Base-by-base conservation (phyloP, 2,113 vertebrate genomes). In the Spilogale gracilis region DNA sequence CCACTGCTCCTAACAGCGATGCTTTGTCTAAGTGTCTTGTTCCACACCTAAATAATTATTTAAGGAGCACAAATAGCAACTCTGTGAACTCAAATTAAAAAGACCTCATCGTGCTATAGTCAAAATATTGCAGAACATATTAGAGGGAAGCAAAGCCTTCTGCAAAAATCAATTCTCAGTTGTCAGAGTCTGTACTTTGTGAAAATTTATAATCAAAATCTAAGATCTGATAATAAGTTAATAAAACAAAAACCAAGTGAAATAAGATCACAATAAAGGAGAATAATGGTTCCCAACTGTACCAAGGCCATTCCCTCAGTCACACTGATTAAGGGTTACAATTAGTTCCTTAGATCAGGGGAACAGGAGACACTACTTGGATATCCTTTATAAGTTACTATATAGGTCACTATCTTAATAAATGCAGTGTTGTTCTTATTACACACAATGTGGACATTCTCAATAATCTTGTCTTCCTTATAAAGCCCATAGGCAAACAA, bases 101-200 rank as follows among this genome's bases (percentile, higher is more conserved):
- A 88, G 30, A 90, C 48, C 27, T 86, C 38, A 58, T 71, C 25
- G 23, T 80, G 30, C 27, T 50, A 45, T 1, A 23, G 23, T 60
- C 58, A 81, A 63, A 79, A 43, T 43, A 60, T 16, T 71, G 21
- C 50, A 63, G 25, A 78, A 5, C 38, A 32, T 58, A 67, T 65
- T 45, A 23, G 14, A 90, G 2, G 3, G 30, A 90, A 90, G 48
- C n/a, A 92, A 92, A 82, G 13, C 60, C 21, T 48, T 87, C 61
- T 87, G 50, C 3, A 80, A 94, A 96, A 95, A 65, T 90, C 58
- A 92, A n/a, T 73, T 93, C 23, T 67, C 67, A 60, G 43, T 48
- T 87, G 50, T 94, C 83, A 83, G 94, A 82, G 58, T 18, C 20
- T 69, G 4, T 38, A 82, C 91, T 97, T 84, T 91, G 60, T 93